Evolutionary conservation across 2,797 vertebrate genomes (phyloP).

Genomic region (Hafferia zeledoni): DNA sequence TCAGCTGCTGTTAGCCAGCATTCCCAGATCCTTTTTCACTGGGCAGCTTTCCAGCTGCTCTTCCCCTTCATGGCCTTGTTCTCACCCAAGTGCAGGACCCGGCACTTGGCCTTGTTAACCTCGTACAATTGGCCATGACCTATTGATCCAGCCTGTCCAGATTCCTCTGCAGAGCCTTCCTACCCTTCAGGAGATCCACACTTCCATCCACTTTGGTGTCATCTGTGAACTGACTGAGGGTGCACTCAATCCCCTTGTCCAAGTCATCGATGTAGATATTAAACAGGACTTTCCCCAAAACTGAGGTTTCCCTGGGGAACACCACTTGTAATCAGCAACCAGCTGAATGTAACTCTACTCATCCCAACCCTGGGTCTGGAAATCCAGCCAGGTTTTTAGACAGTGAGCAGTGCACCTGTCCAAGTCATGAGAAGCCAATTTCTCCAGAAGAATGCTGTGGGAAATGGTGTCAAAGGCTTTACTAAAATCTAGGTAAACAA

Average conservation of each 20-base stretch:
- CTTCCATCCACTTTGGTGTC: accelerated
- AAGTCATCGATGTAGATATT: accelerated
- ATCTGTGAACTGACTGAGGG: neutral
- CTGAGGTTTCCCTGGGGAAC: neutral
- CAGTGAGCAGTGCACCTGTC: neutral
- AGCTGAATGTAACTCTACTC: neutral
- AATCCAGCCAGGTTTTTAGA: neutral
- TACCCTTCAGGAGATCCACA: neutral
- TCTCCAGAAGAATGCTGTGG: neutral
- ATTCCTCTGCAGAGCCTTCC: neutral
- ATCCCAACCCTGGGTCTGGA: neutral
- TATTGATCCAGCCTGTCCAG: neutral
- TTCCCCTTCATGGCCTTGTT: no score
- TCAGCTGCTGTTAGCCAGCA: neutral
- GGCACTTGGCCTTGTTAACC: neutral
- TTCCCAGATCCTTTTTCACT: neutral
- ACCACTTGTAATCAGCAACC: no score
- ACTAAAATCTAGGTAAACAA: neutral
- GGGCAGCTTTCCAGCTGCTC: neutral
- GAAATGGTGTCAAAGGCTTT: neutral
- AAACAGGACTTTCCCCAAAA: neutral
- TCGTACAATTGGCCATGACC: accelerated
- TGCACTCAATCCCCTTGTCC: accelerated
- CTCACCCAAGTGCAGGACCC: neutral
- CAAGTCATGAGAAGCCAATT: neutral